phyloP scores from a whole-genome alignment of 2,888 invertebrate species.

The Drosophila affinis region DNA sequence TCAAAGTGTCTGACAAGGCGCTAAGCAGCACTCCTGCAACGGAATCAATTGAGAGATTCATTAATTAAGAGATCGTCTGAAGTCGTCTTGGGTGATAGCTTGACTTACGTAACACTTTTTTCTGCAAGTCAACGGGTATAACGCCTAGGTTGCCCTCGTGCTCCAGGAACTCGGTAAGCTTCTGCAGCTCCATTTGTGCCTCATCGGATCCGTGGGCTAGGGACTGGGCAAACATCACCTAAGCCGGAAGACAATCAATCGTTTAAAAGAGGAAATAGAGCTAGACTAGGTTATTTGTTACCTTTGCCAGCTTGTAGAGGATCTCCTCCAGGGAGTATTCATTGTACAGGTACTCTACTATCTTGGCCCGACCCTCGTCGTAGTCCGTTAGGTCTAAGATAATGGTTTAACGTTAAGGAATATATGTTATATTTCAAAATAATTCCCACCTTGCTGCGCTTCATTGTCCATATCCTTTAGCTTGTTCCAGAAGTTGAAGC shows the following conservation, averaged over 20 bases:
- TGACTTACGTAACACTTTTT: slow-evolving; percentile 89
- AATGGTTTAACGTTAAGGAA: neutral
- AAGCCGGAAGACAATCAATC: slow-evolving; percentile 18
- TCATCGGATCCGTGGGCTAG: slow-evolving; percentile 88
- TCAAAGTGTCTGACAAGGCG: slow-evolving; percentile 89
- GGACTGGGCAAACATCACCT: slow-evolving; percentile 91
- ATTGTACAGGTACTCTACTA: slow-evolving; percentile 89
- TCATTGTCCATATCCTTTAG: slow-evolving; percentile 80
- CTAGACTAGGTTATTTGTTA: slow-evolving; percentile 55
- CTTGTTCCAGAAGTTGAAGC: slow-evolving; percentile 80
- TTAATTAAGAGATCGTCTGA: neutral
- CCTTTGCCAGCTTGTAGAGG: slow-evolving; percentile 91
- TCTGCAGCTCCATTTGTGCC: slow-evolving; percentile 89
- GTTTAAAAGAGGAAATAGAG: neutral
- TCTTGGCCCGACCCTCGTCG: slow-evolving; percentile 88
- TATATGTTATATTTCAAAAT: neutral
- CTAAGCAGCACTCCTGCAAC: slow-evolving; percentile 89
- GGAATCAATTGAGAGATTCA: slow-evolving; percentile 16
- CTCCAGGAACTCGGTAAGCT: slow-evolving; percentile 90
- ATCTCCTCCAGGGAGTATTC: slow-evolving; percentile 90
- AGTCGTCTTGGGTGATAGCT: too few relatives aligned
- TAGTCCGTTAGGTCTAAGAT: slow-evolving; percentile 84
- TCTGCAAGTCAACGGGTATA: slow-evolving; percentile 89
- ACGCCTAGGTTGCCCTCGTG: slow-evolving; percentile 89
- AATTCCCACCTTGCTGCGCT: slow-evolving; percentile 55